Evolutionary conservation across 2,888 invertebrate genomes (phyloP).

Genomic region (Ametastegia equiseti): DNA sequence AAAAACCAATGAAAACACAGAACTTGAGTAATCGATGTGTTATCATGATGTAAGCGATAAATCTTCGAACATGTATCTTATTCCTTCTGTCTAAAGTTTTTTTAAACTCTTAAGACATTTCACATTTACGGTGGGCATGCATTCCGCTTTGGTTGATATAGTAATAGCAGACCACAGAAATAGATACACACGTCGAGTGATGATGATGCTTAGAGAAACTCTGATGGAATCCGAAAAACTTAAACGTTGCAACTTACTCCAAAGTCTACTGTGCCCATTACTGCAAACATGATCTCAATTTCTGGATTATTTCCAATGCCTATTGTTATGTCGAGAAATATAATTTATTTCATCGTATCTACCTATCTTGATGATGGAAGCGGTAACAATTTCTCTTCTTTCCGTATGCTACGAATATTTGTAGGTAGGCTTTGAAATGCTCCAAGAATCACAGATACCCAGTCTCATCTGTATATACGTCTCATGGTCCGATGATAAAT

Average conservation of each 20-base stretch:
- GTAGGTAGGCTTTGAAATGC: not conserved
- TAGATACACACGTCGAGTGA: conserved; percentile 26
- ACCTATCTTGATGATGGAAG: not conserved
- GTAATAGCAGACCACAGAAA: conserved; percentile 34
- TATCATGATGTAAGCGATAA: conserved; percentile 13
- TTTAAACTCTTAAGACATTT: not conserved
- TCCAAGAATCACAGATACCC: not conserved
- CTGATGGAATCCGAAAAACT: conserved; percentile 28
- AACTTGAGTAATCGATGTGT: not conserved
- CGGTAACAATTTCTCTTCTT: not conserved
- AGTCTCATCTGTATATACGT: not conserved
- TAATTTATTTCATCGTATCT: not conserved
- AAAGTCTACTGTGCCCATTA: not conserved
- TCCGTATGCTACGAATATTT: not conserved
- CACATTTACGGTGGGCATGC: conserved; percentile 9
- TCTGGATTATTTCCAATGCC: not conserved
- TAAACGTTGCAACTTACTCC: not conserved
- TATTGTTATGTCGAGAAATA: not conserved
- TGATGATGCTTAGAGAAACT: conserved; percentile 15
- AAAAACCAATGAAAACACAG: not conserved
- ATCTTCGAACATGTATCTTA: not conserved
- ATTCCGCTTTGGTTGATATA: conserved; percentile 32
- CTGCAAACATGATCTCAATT: not conserved
- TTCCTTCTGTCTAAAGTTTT: not conserved
- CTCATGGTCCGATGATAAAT: conserved; percentile 32